Conservation (phyloP, 1,140 invertebrate species). For the Batillaria attramentaria region DNA sequence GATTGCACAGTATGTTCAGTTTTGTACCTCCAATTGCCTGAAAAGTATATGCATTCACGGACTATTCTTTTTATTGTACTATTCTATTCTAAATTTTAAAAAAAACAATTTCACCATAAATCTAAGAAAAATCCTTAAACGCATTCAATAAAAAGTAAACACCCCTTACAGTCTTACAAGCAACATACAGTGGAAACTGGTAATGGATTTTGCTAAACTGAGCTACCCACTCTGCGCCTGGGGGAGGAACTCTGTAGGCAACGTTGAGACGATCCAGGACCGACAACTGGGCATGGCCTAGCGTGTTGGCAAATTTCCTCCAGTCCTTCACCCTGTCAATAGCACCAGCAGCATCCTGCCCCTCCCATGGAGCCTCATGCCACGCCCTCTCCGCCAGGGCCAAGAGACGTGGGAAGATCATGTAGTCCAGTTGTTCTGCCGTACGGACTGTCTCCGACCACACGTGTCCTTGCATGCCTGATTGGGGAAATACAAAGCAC, state of each 20-base stretch:
- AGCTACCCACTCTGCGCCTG: conserved; percentile 56
- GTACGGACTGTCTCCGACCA: conserved; percentile 62
- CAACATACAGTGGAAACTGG: too few relatives aligned
- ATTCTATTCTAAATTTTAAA: too few relatives aligned
- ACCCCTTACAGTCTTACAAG: too few relatives aligned
- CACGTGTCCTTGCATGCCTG: conserved; percentile 62
- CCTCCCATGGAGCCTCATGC: conserved; percentile 62
- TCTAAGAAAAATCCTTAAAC: too few relatives aligned
- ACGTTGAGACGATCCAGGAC: conserved; percentile 50
- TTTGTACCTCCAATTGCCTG: too few relatives aligned
- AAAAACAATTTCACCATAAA: too few relatives aligned
- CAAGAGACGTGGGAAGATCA: conserved; percentile 61
- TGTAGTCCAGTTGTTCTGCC: conserved; percentile 51
- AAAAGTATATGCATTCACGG: too few relatives aligned
- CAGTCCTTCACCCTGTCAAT: conserved; percentile 39
- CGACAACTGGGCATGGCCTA: conserved; percentile 55
- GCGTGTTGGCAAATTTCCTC: conserved; percentile 51
- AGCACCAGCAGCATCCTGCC: conserved; percentile 7
- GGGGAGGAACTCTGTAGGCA: conserved; percentile 51
- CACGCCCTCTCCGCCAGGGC: conserved; percentile 65
- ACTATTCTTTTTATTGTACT: too few relatives aligned
- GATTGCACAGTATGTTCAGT: too few relatives aligned
- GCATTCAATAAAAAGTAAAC: too few relatives aligned
- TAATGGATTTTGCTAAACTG: too few relatives aligned
- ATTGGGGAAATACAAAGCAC: background rate